Percentiles rank a stretch among this genome's conserved stretches.
Conservation (phyloP, 2,888 invertebrate genomes). For the Coremacera marginata region DNA sequence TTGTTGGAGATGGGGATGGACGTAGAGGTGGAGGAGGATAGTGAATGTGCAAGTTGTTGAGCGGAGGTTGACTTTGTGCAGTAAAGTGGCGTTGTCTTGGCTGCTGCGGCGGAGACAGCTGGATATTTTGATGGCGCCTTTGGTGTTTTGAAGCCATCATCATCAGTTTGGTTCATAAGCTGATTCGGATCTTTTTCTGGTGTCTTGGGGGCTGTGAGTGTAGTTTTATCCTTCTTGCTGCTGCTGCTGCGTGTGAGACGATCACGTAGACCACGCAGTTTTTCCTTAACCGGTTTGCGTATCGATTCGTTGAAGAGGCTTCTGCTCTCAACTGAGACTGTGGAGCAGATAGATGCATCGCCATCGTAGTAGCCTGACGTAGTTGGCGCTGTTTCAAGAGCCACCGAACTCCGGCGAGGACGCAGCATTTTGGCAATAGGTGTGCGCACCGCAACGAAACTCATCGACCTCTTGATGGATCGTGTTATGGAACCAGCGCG, state of each 20-base stretch:
- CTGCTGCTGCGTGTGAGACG: slow-evolving; percentile 62
- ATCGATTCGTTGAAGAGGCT: slow-evolving; percentile 67
- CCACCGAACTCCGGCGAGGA: slow-evolving; percentile 61
- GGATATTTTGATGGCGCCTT: slow-evolving; percentile 59
- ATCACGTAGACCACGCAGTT: slow-evolving; percentile 63
- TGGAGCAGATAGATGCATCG: slow-evolving; percentile 65
- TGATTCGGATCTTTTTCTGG: slow-evolving; percentile 40
- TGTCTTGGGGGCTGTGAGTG: slow-evolving; percentile 26
- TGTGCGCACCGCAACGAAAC: slow-evolving; percentile 67
- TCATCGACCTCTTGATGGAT: slow-evolving; percentile 67
- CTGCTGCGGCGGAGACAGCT: slow-evolving; percentile 44
- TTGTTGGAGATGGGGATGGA: not conserved
- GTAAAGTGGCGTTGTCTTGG: slow-evolving; percentile 9
- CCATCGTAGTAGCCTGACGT: slow-evolving; percentile 42
- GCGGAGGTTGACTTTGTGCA: slow-evolving; percentile 1
- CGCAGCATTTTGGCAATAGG: slow-evolving; percentile 51
- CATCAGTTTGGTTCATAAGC: slow-evolving; percentile 39
- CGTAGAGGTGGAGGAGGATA: not conserved
- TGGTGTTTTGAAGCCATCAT: slow-evolving; percentile 66
- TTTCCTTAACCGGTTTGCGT: slow-evolving; percentile 65
- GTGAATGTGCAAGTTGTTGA: slow-evolving; percentile 17
- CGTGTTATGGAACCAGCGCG: slow-evolving; percentile 68
- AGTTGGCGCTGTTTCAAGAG: slow-evolving; percentile 46
- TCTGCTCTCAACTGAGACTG: slow-evolving; percentile 64
- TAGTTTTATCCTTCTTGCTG: slow-evolving; percentile 48